These are phyloP conservation scores for Epistrophe grossulariae DNA, from an alignment of 2,888 invertebrate genomes.

Conservation along the genomic window DNA sequence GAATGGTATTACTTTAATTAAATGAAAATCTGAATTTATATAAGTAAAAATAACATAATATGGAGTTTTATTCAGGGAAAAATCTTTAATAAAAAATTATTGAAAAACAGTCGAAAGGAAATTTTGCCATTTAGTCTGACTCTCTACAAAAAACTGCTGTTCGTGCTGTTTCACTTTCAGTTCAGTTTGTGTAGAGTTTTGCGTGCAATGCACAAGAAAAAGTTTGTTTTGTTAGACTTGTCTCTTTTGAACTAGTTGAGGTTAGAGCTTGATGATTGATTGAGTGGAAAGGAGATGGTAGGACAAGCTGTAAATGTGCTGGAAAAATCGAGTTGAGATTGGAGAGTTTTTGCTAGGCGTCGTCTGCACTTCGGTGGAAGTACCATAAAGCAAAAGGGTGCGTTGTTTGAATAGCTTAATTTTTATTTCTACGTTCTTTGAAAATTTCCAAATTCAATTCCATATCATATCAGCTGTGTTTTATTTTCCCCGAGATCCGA, in stretches of 20 bases:
- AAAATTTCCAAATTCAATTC: too few species aligned
- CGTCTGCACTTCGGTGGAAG: slow-evolving; percentile 6
- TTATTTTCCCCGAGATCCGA: too few species aligned
- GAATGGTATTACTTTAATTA: slow-evolving; percentile 50
- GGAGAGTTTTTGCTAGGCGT: slow-evolving; percentile 30
- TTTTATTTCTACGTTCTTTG: too few species aligned
- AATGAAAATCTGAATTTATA: slow-evolving; percentile 40
- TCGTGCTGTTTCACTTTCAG: slow-evolving; percentile 64
- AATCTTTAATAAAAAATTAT: slow-evolving; percentile 62
- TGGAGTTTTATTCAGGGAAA: slow-evolving; percentile 30
- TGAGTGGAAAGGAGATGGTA: slow-evolving; percentile 43
- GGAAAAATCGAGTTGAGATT: background rate
- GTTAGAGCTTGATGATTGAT: slow-evolving; percentile 38
- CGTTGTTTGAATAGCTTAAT: background rate
- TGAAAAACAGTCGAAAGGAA: slow-evolving; percentile 62
- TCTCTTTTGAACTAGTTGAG: slow-evolving; percentile 36
- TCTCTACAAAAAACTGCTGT: slow-evolving; percentile 51
- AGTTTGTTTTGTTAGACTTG: background rate
- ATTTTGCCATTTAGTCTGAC: slow-evolving; percentile 71
- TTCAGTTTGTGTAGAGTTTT: slow-evolving; percentile 46
- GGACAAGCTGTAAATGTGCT: background rate
- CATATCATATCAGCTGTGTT: too few species aligned
- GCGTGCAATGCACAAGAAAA: slow-evolving; percentile 19
- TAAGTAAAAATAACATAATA: slow-evolving; percentile 56
- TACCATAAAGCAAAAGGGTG: background rate